Evolutionary conservation across 2,888 invertebrate genomes (phyloP), one percentile per base, ranked within the genome.

Genomic region (Mechanitis messenoides): DNA sequence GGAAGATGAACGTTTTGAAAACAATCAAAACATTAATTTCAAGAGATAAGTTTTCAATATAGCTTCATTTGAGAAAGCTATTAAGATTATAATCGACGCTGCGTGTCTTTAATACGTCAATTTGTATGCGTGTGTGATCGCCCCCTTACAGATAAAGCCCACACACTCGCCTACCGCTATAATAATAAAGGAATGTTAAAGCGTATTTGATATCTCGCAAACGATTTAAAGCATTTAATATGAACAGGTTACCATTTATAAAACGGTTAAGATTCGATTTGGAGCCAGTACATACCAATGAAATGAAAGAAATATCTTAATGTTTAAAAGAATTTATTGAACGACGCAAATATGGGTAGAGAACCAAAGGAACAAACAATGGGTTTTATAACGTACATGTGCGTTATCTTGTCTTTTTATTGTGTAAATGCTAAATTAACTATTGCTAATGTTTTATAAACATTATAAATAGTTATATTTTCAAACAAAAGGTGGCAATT

Each of bases 121-220:
- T 86, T 83, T 81, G 83, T 85, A 85, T 85, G 85, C 85, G 80
- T 78, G 79, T 79, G 81, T 79, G 85, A 79, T 76, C 78, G 69
- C 74, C 71, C 70, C 78, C 66, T 74, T 73, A 76, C 73, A 78
- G 81, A 81, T 80, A 81, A 77, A 73, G 75, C 79, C 79, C 72
- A 76, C 77, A 72, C 79, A 69, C 71, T 69, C 57, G 62, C 68
- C 56, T 46, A 35, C 54, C 46, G 55, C 57, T 45, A 55, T 31
- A 55, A 47, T 45, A 11, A 33, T 20, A 33, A 42, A 45, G 58
- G 53, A 60, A 53, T 59, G 53, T 28, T 46, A 42, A 28, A 28
- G 38, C 56, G 56, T 50, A 50, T 50, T 35, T 45, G 60, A 54
- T 61, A 58, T 56, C 64, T 56, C n/a, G 58, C 31, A 45, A 63